Evolutionary conservation across 2,113 vertebrate genomes (phyloP).

Genomic region (Alexandromys fortis): DNA sequence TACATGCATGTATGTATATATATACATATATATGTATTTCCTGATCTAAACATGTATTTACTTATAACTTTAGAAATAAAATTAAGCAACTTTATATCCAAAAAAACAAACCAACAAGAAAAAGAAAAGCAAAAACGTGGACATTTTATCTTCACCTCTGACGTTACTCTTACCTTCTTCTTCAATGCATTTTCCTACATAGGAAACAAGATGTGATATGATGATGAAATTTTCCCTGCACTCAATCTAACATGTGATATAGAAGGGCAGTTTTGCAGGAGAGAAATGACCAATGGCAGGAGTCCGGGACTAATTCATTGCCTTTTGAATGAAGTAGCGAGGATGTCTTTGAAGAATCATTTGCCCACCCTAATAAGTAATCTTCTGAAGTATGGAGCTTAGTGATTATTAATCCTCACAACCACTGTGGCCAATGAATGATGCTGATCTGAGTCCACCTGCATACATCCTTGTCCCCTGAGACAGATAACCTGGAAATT

Average conservation of each 20-base stretch:
- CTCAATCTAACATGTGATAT: slow-evolving; percentile 43
- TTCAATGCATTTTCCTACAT: slow-evolving; percentile 9
- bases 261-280: slow-evolving; percentile 48
- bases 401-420: slow-evolving; percentile 53
- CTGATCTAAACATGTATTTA: slow-evolving; percentile 17
- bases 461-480: slow-evolving; percentile 54
- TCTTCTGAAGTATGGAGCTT: slow-evolving; percentile 36
- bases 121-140: background rate
- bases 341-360: slow-evolving; percentile 71
- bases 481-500: slow-evolving; percentile 1
- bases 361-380: slow-evolving; percentile 62
- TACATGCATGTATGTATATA: background rate
- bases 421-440: slow-evolving; percentile 61
- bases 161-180: background rate
- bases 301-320: slow-evolving; percentile 62
- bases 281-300: slow-evolving; percentile 65
- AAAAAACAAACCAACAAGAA: background rate
- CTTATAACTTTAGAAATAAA: slow-evolving; percentile 55
- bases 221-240: slow-evolving; percentile 32
- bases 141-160: slow-evolving; percentile 49
- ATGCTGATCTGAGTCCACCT: slow-evolving; percentile 54
- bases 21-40: background rate
- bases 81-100: slow-evolving; percentile 35
- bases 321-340: slow-evolving; percentile 72
- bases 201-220: slow-evolving; percentile 60